Percentiles rank a stretch among this genome's conserved stretches.
Conservation (phyloP, 2,888 invertebrate genomes). For the Cyclophora albipunctata region DNA sequence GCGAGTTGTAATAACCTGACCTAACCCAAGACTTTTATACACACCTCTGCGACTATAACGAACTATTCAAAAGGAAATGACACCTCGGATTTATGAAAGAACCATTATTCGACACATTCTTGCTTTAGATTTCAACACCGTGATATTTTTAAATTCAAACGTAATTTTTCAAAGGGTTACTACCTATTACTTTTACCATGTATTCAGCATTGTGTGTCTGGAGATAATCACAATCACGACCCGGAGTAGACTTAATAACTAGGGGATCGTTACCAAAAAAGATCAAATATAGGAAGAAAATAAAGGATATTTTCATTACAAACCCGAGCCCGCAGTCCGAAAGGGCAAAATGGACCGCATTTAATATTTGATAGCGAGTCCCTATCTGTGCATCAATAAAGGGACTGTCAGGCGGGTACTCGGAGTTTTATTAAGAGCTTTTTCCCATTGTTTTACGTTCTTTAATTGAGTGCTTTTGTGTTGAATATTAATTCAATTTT, state of each 20-base stretch:
- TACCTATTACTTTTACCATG: too few species aligned
- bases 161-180: conserved; percentile 2
- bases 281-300: conserved; percentile 27
- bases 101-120: conserved; percentile 25
- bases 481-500: conserved; percentile 1
- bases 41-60: conserved; percentile 44
- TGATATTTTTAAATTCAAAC: neutral
- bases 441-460: conserved; percentile 38
- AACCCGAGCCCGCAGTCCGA: conserved; percentile 24
- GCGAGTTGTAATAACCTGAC: conserved; percentile 43
- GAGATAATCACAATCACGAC: conserved; percentile 19
- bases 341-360: conserved; percentile 39
- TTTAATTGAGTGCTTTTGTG: conserved; percentile 34
- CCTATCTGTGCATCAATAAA: conserved; percentile 42
- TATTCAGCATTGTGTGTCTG: neutral
- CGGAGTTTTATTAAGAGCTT: conserved; percentile 32
- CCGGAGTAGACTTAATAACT: conserved; percentile 25
- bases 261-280: conserved; percentile 24
- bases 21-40: conserved; percentile 46
- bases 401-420: conserved; percentile 31
- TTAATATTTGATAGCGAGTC: conserved; percentile 45
- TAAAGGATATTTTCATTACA: conserved; percentile 41
- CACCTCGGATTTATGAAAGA: conserved; percentile 57
- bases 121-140: conserved; percentile 2
- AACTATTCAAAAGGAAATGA: conserved; percentile 62